Conservation (phyloP, 2,113 vertebrate genomes). For the Microtus oregoni region DNA sequence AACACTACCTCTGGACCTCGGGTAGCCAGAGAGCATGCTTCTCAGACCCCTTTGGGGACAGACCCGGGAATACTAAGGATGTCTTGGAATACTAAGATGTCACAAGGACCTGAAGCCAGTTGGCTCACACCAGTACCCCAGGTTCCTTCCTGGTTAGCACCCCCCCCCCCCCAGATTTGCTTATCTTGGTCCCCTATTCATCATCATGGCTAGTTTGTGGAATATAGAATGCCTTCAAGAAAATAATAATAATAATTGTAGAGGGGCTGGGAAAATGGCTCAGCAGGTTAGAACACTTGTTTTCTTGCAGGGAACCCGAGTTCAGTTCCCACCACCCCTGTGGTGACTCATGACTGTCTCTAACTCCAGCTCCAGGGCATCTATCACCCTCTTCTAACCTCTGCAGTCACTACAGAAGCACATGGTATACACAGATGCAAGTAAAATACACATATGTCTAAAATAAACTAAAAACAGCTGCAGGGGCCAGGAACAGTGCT, state of each 20-base stretch:
- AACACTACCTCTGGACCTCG: background rate
- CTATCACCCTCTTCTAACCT: background rate
- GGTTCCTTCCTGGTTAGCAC: background rate
- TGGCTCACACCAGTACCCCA: too few relatives aligned
- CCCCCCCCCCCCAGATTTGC: too few relatives aligned
- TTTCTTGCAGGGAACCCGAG: background rate
- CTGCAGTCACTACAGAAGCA: background rate
- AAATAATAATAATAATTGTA: background rate
- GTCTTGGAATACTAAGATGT: background rate
- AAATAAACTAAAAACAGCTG: background rate
- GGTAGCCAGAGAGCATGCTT: background rate
- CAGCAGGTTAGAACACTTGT: background rate
- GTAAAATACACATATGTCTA: background rate
- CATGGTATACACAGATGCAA: background rate
- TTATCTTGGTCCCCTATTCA: background rate
- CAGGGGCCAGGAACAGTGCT: background rate
- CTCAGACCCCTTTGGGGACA: background rate
- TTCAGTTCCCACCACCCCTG: background rate
- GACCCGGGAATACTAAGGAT: background rate
- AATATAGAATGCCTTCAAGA: background rate
- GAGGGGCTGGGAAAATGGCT: background rate
- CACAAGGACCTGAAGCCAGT: background rate
- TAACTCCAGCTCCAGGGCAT: background rate
- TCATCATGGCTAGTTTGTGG: background rate
- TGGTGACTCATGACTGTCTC: background rate